Conservation (phyloP, 2,888 invertebrate genomes). For the Escarpia spicata region DNA sequence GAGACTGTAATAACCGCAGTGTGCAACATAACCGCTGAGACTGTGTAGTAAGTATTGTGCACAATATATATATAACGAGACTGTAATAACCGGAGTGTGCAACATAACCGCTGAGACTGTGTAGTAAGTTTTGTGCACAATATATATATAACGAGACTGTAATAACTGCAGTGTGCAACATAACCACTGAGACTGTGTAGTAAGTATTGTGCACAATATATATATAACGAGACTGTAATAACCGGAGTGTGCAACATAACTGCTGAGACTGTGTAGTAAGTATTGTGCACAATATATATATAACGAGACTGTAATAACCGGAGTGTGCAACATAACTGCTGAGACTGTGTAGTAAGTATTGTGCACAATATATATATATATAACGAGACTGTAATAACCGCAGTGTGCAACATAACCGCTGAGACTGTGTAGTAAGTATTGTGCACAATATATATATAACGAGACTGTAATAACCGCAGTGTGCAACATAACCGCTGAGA, state of each 20-base stretch:
- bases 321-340: neutral
- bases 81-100: too few relatives aligned
- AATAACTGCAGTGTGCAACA: neutral
- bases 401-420: neutral
- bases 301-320: too few relatives aligned
- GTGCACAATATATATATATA: too few relatives aligned
- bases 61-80: too few relatives aligned
- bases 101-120: neutral
- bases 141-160: too few relatives aligned
- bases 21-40: neutral
- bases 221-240: too few relatives aligned
- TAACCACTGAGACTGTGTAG: neutral
- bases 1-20: too few relatives aligned
- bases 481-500: neutral
- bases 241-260: neutral
- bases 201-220: neutral
- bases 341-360: neutral
- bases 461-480: too few relatives aligned
- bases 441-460: too few relatives aligned
- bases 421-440: neutral
- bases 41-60: neutral
- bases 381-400: too few relatives aligned
- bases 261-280: neutral
- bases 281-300: neutral
- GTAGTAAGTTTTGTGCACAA: neutral